Evolutionary conservation across 2,113 vertebrate species (phyloP), one percentile per base, ranked within the genome.

Genomic region (Polypterus senegalus): DNA sequence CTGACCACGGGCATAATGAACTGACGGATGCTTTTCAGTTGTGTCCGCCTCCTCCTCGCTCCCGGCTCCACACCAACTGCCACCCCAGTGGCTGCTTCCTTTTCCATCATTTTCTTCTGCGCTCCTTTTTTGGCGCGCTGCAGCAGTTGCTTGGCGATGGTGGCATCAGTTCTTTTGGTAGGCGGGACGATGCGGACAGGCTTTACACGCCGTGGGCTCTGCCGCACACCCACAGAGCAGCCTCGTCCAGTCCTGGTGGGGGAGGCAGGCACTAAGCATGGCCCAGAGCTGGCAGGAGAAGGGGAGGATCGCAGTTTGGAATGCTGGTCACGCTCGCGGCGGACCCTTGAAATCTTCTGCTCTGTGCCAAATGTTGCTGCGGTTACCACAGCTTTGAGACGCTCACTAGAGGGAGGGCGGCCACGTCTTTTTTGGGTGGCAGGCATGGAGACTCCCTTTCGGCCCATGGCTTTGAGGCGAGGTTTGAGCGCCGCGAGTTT

Each of bases 1-100:
- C 97, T 98, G 66, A 99, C 94, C 4, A 97, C 94, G 0, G 97
- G 97, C 97, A 99, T 99, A 64, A 99, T 97, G 74, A 98, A 98
- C 83, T 98, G 95, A 0, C 96, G 83, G 63, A 98, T 97, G 47
- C 95, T 97, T 69, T 97, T 98, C n/a, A 97, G 89, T 65, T 92
- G 93, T 1, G 93, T 96, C 71, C 94, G 89, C 62, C 89, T 90
- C 66, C 91, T 87, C 55, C 85, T 78, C 81, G 60, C 93, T 66
- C 84, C 93, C 75, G 59, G 87, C 78, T 61, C 86, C 57, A 75
- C 66, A 58, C 63, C 49, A 5, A 69, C 65, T 1, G 69, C 9
- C 43, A 70, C 58, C 48, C 47, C 74, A 11, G 72, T 71, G 45
- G 73, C 77, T 5, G 90, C 89, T 65, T 93, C 93, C 59, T 97